phyloP scores from a whole-genome alignment of 2,888 invertebrate species.

The Limnephilus rhombicus region DNA sequence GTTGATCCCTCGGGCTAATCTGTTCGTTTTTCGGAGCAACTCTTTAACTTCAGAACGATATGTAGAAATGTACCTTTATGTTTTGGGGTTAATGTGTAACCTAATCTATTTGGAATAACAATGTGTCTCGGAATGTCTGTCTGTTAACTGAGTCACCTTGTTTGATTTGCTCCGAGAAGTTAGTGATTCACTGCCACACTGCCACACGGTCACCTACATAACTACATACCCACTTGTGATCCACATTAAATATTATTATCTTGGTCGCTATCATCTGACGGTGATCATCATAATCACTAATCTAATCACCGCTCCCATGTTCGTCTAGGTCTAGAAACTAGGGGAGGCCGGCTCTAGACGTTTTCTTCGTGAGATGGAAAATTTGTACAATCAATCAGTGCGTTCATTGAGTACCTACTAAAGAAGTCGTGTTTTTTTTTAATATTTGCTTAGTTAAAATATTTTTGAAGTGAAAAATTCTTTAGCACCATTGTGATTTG shows the following conservation, averaged over 20 bases:
- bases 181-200: not conserved
- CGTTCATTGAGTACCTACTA: not conserved
- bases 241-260: not conserved
- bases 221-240: not conserved
- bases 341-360: not conserved
- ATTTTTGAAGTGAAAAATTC: no score
- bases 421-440: no score
- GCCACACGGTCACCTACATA: not conserved
- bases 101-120: not conserved
- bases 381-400: not conserved
- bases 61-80: not conserved
- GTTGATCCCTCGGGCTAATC: no score
- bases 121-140: not conserved
- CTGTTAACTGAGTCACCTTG: not conserved
- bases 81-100: not conserved
- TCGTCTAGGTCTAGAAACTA: not conserved
- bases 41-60: no score
- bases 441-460: no score
- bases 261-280: not conserved
- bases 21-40: no score
- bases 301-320: not conserved
- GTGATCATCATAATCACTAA: no score
- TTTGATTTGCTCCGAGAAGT: not conserved
- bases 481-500: no score
- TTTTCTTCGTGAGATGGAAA: not conserved